Percentiles rank a stretch among this genome's conserved stretches.
Evolutionary conservation across 2,113 vertebrate species (phyloP).

Genomic region (Acrocephalus kingi): DNA sequence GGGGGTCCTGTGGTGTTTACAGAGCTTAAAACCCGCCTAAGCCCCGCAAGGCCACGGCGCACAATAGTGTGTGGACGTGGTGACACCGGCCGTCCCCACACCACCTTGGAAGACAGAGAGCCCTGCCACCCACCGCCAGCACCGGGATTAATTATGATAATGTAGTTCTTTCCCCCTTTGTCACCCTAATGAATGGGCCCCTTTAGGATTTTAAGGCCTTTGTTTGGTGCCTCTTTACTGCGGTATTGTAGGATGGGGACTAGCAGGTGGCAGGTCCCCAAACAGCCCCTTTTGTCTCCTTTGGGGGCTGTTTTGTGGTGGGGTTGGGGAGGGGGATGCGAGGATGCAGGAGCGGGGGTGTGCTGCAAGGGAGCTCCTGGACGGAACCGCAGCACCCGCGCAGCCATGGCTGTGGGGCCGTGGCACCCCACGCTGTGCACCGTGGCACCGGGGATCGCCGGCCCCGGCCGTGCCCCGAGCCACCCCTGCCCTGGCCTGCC

Average conservation of each 20-base stretch:
- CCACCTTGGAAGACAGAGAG: constrained; percentile 71
- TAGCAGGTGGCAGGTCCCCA: constrained; percentile 90
- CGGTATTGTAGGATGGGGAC: constrained; percentile 83
- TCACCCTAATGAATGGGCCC: constrained; percentile 90
- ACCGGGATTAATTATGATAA: constrained; percentile 94
- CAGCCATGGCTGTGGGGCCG: fast-evolving
- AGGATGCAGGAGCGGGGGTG: constrained; percentile 14
- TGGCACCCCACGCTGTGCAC: background rate
- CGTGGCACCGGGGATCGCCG: fast-evolving
- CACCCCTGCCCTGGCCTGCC: background rate
- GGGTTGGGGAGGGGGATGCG: constrained; percentile 1
- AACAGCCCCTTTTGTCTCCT: constrained; percentile 82
- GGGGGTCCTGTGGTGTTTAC: constrained; percentile 45
- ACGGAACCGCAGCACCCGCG: fast-evolving
- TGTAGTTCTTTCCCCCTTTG: constrained; percentile 93
- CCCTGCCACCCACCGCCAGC: constrained; percentile 90
- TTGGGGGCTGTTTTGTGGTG: constrained; percentile 60
- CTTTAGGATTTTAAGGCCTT: constrained; percentile 90
- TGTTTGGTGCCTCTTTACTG: constrained; percentile 88
- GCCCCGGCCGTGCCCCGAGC: fast-evolving
- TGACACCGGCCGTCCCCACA: constrained; percentile 64
- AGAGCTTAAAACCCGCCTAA: constrained; percentile 56
- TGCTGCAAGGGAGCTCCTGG: constrained; percentile 21
- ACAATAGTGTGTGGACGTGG: constrained; percentile 73
- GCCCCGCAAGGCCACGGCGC: constrained; percentile 51